phyloP scores from a whole-genome alignment of 1,140 invertebrate genomes.

The Caerostris extrusa region DNA sequence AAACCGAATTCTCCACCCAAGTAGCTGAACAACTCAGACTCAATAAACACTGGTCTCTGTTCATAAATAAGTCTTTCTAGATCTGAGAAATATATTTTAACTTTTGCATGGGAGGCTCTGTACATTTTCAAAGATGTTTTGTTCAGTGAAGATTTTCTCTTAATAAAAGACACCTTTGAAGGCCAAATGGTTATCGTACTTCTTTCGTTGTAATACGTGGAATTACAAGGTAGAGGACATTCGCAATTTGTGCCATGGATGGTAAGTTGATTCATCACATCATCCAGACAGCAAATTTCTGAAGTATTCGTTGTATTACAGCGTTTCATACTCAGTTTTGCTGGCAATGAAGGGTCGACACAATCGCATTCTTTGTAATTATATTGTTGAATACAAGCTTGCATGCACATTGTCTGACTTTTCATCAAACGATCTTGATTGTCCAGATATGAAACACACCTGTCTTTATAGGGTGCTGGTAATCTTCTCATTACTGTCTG shows the following conservation, averaged over 20 bases:
- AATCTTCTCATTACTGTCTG: neutral
- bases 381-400: neutral
- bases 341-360: neutral
- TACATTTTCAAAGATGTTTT: neutral
- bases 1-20: constrained; percentile 37
- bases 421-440: neutral
- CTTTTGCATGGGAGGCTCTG: neutral
- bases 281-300: neutral
- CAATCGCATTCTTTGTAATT: constrained; percentile 4
- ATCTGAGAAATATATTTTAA: neutral
- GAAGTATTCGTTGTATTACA: neutral
- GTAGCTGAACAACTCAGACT: constrained; percentile 7
- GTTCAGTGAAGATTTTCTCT: neutral
- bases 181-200: neutral
- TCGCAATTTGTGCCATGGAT: neutral
- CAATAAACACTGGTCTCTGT: neutral
- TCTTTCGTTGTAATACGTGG: neutral
- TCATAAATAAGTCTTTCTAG: neutral
- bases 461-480: neutral
- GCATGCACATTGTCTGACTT: neutral
- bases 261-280: neutral
- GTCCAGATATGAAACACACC: neutral
- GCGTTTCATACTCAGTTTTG: neutral
- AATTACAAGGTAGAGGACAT: neutral
- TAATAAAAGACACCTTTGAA: neutral